phyloP scores from a whole-genome alignment of 2,113 vertebrate genomes.

The Pseudois nayaur region DNA sequence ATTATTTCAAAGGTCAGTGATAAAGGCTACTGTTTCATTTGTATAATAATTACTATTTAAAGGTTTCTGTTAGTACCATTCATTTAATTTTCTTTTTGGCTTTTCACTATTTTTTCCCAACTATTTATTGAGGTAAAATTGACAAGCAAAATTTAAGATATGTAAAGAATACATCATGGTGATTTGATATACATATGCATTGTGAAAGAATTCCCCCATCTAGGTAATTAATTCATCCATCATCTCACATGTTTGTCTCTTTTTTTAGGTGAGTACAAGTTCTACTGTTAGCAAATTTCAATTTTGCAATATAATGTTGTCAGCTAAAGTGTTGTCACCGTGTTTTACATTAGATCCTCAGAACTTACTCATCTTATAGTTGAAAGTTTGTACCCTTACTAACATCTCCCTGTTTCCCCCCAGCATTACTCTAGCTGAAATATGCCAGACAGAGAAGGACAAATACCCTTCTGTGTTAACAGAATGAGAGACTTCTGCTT shows the following conservation, averaged over 20 bases:
- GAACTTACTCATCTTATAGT: background rate
- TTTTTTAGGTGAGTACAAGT: background rate
- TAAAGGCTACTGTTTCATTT: background rate
- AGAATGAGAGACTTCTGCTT: background rate
- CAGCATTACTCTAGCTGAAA: background rate
- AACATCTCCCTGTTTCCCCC: background rate
- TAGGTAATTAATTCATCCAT: background rate
- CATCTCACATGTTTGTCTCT: background rate
- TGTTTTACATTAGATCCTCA: background rate
- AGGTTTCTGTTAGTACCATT: background rate
- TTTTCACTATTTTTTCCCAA: background rate
- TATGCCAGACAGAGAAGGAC: background rate
- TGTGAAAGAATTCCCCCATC: background rate
- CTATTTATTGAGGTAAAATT: background rate
- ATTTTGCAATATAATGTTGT: background rate
- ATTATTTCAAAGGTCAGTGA: background rate
- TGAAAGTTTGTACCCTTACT: background rate
- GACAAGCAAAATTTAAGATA: background rate
- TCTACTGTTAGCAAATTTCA: background rate
- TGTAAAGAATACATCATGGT: background rate
- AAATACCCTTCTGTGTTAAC: background rate
- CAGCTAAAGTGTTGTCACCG: background rate
- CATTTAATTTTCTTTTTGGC: background rate
- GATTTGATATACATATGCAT: background rate
- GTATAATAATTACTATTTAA: background rate